Evolutionary conservation across 2,797 vertebrate genomes (phyloP).

Genomic region (Threskiornis aethiopicus): DNA sequence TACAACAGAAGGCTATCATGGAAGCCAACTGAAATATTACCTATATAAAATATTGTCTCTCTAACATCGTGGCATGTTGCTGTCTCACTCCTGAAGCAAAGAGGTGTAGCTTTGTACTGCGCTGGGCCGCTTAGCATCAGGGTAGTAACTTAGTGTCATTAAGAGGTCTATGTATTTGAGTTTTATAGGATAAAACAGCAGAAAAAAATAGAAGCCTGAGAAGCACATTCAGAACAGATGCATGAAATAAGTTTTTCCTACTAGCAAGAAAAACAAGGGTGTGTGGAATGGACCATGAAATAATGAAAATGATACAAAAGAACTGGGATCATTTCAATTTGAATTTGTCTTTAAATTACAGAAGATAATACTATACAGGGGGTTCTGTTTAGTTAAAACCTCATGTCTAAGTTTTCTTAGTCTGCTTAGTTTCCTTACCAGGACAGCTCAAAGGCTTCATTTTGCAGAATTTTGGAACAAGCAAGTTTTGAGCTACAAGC

Average conservation of each 20-base stretch:
- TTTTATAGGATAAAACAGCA: background rate
- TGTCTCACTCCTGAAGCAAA: background rate
- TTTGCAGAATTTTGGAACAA: background rate
- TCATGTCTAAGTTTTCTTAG: background rate
- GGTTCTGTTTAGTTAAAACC: background rate
- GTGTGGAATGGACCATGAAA: background rate
- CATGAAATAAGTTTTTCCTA: background rate
- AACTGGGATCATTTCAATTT: background rate
- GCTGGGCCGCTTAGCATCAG: background rate
- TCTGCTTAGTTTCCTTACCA: background rate
- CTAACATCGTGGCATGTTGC: background rate
- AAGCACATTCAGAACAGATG: background rate
- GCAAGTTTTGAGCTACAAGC: background rate
- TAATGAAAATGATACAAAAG: background rate
- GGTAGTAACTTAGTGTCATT: background rate
- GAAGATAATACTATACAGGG: background rate
- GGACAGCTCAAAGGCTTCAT: background rate
- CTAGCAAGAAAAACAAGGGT: accelerated
- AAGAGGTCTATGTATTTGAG: background rate
- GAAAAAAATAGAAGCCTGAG: background rate
- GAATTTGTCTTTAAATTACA: background rate
- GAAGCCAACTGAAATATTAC: background rate
- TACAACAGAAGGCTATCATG: background rate
- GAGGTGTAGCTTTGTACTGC: background rate
- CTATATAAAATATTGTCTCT: background rate